Conservation (phyloP, 2,888 invertebrate genomes). For the Lymantria dispar region DNA sequence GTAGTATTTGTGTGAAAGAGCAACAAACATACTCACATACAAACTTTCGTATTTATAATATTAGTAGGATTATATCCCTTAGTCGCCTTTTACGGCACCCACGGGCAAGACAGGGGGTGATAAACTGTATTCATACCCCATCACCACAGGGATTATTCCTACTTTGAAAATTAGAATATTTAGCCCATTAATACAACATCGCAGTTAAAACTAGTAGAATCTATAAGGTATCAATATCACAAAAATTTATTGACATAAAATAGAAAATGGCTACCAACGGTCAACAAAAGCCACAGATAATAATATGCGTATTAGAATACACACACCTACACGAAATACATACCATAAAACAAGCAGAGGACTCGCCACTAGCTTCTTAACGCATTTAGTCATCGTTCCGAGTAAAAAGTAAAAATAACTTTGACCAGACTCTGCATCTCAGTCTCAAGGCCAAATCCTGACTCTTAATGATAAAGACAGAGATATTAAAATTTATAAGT, state of each 20-base stretch:
- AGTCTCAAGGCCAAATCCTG: conserved; percentile 80
- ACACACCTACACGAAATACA: conserved; percentile 36
- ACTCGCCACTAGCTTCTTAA: conserved; percentile 55
- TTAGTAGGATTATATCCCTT: too few relatives aligned
- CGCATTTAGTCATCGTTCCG: conserved; percentile 78
- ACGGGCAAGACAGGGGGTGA: too few relatives aligned
- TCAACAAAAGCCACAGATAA: conserved; percentile 32
- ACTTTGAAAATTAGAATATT: too few relatives aligned
- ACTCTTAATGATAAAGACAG: conserved; percentile 50
- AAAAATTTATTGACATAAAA: conserved; percentile 9
- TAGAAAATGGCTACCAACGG: conserved; percentile 32
- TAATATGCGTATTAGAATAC: conserved; percentile 28
- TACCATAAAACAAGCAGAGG: conserved; percentile 38
- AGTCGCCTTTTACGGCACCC: too few relatives aligned
- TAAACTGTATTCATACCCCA: too few relatives aligned
- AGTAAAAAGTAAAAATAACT: conserved; percentile 81
- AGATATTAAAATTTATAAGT: conserved; percentile 20
- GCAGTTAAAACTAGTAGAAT: background rate
- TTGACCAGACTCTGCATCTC: conserved; percentile 69
- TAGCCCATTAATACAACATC: too few relatives aligned
- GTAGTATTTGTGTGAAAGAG: too few relatives aligned
- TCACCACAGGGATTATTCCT: too few relatives aligned
- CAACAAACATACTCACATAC: too few relatives aligned
- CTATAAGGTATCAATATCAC: background rate
- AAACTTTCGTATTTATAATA: too few relatives aligned